Evolutionary conservation across 2,888 invertebrate species (phyloP), one percentile per base, ranked within the genome.

Genomic region (Sesia apiformis): DNA sequence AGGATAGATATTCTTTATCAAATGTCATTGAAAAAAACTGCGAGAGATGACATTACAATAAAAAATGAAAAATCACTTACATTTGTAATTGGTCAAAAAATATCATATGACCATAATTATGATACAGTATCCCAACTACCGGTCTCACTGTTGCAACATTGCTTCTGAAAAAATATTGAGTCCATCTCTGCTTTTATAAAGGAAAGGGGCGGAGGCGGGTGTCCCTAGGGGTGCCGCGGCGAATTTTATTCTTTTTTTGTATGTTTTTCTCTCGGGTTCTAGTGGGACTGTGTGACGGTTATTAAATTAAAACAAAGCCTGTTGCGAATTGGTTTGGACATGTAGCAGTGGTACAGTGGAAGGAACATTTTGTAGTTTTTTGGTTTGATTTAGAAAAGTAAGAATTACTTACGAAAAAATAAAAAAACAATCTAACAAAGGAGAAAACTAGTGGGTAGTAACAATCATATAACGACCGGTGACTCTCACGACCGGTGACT

Each of bases 271-370:
- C 63, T 63, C 63, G 71, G 4, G 39, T 8, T 65, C 58, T 59
- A 60, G 69, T 64, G 81, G 72, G 68, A 67, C 60, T 53, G 52
- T 55, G 72, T 68, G 76, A 73, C 78, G 68, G 81, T 85, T 89
- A 88, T 89, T 86, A 84, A 84, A 88, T 89, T 88, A 87, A 83
- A 86, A 84, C 83, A 84, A 74, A 75, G 77, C 71, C 70, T 53
- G 66, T 65, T 65, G 66, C 69, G 72, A 73, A 84, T 84, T 83
- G 78, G 74, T 78, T 70, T 71, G 72, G 82, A 80, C 78, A 70
- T 71, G 52, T 67, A 46, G 46, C 46, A 66, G 64, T 76, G 65
- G 50, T 38, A 38, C 39, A 50, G 38, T 50, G 46, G 46, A 8
- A 46, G n/a, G 23, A 46, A 23, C n/a, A 5, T 4, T 46, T 46